phyloP scores from a whole-genome alignment of 2,797 vertebrate genomes.

The Melanotaenia maccullochi region DNA sequence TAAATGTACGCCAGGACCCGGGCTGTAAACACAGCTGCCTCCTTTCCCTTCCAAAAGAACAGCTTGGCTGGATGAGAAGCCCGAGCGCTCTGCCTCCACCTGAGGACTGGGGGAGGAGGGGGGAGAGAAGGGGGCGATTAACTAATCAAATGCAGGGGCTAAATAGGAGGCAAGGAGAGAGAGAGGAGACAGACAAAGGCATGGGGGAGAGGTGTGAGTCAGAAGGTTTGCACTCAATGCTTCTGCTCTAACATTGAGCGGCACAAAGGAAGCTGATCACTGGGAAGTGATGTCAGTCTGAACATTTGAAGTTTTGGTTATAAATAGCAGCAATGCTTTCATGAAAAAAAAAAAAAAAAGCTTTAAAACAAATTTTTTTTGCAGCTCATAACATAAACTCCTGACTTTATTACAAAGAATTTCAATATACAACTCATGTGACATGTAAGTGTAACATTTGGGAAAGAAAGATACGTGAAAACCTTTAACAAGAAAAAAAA shows the following conservation, averaged over 20 bases:
- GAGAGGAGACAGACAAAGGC: constrained; percentile 72
- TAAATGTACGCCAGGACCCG: constrained; percentile 99
- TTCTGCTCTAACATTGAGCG: constrained; percentile 34
- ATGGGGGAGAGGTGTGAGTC: constrained; percentile 67
- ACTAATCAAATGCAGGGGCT: constrained; percentile 86
- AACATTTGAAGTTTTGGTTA: constrained; percentile 42
- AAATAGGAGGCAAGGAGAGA: constrained; percentile 81
- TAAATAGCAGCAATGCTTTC: neutral
- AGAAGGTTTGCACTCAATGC: constrained; percentile 55
- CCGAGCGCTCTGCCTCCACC: constrained; percentile 93
- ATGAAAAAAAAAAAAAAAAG: neutral
- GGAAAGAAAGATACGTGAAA: neutral
- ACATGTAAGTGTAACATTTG: neutral
- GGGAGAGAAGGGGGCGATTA: constrained; percentile 71
- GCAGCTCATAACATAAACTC: neutral
- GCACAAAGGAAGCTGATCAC: constrained; percentile 70
- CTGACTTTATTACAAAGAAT: neutral
- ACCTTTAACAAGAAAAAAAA: neutral
- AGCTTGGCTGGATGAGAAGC: constrained; percentile 96
- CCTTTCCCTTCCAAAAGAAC: constrained; percentile 99
- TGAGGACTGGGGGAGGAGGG: constrained; percentile 88
- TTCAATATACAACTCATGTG: neutral
- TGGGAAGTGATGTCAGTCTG: constrained; percentile 54
- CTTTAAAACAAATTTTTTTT: too few relatives aligned
- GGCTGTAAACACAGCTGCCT: constrained; percentile 99